Evolutionary conservation across 1,140 invertebrate genomes (phyloP), one percentile per base, ranked within the genome.

Genomic region (Brachionus paranguensis): DNA sequence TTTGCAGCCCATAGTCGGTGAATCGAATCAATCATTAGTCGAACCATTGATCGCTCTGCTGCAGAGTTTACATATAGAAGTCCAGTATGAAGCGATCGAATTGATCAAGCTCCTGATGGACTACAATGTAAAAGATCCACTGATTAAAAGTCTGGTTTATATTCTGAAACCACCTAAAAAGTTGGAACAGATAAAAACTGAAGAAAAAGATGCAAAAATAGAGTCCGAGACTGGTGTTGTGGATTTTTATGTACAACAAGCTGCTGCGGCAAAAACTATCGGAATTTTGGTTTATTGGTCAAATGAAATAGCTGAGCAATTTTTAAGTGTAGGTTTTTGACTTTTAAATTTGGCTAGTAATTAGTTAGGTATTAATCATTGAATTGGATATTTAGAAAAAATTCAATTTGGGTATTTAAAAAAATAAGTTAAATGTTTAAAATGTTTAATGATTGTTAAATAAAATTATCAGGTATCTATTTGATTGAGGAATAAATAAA

Each of bases 81-180:
- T 89, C 3, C 88, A 90, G 85, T 89, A 88, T 88, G 88, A 90
- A 89, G 88, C 87, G 7, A 88, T 89, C 85, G 88, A 89, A 74
- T 83, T 89, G 14, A 87, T 89, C 24, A 88, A 88, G 79, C 86
- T 88, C 27, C 84, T 90, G 79, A 89, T 90, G 88, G 85, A 87
- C 41, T 89, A 88, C 86, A 87, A 88, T 43, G 88, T 89, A 12
- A 78, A 85, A 60, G 86, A 86, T 72, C 45, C 76, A 1, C 64
- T 90, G 8, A 84, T 89, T 41, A 86, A 87, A 85, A 88, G 88
- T 65, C 83, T 90, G 29, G 88, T 90, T 1, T 65, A 85, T 78
- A 84, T 88, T n/a, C 84, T 90, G 7, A 86, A 86, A 83, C 89
- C 89, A n/a, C 79, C 87, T n/a, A 87, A 86, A 78, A 85, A 85